Base-by-base conservation (phyloP, 2,797 vertebrate species). In the Hephaestus fuliginosus region DNA sequence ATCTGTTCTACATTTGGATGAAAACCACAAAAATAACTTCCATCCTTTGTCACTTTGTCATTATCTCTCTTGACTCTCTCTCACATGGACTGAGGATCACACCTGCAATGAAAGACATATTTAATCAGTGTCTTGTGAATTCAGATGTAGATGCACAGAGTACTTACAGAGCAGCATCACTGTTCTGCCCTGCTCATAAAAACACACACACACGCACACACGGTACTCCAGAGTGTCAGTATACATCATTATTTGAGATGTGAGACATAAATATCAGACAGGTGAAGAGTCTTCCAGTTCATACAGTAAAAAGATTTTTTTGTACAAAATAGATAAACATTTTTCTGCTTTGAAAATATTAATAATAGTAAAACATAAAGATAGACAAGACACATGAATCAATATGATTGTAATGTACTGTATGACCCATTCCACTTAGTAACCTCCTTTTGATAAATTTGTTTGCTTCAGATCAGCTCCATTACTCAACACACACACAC, bases 181-280 rank as follows among this genome's bases (percentile, higher is more conserved):
- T 78, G 70, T 71, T 57, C 70, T 52, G 36, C 41, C 60, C 80
- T 74, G 58, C 64, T 81, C 51, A 55, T 41, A 28, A 68, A 70
- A 80, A 49, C 70, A 75, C 53, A 74, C 25, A 56, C 56, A 39
- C 36, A 39, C 36, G 64, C 41, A 74, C 30, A 81, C 76, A 85
- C 64, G 61, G 33, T 76, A 61, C 69, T 85, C 55, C 66, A 76
- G 44, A 82, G 74, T 78, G 76, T 87, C 64, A 80, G 70, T 76
- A 77, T 86, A 85, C 73, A 84, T 88, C 67, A 74, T 83, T 82
- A 87, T 62, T 70, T 66, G 36, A 84, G 65, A 84, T 49, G 70
- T 77, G 77, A 73, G 71, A 88, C 85, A 94, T 94, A 94, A 93
- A 93, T 93, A 92, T 78, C 56, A 75, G 68, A 88, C 74, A 83